A percentile compares a stretch with the other conserved stretches of the same genome.
These are phyloP conservation scores for Phania funesta DNA, from an alignment of 2,888 invertebrate genomes.

Conservation along the genomic window DNA sequence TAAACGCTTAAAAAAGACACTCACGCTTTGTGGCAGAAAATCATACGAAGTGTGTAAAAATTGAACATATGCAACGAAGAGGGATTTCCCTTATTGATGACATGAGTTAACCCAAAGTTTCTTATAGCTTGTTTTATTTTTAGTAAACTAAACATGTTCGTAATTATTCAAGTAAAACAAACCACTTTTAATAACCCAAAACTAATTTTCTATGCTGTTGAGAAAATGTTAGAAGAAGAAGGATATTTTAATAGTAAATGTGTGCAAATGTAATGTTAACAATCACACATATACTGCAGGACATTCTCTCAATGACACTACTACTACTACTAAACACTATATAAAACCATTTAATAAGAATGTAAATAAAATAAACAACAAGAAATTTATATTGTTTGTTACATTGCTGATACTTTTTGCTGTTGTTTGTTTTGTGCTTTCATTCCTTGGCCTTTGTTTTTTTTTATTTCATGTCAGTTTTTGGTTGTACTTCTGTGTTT, in stretches of 20 bases:
- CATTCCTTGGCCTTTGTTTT: not conserved
- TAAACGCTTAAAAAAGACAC: too few species aligned
- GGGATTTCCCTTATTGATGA: too few species aligned
- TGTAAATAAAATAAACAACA: constrained; percentile 49
- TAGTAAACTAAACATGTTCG: not conserved
- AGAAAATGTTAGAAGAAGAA: constrained; percentile 14
- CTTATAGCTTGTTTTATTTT: not conserved
- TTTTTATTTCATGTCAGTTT: not conserved
- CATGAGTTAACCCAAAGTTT: too few species aligned
- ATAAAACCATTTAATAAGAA: constrained; percentile 25
- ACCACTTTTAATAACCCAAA: constrained; percentile 37
- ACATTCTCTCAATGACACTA: not conserved
- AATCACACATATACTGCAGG: not conserved
- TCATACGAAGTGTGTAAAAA: too few species aligned
- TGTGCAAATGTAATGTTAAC: not conserved
- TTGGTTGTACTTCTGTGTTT: constrained; percentile 18
- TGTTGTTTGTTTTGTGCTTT: constrained; percentile 1
- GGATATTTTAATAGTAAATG: constrained; percentile 2
- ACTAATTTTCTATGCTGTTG: constrained; percentile 44
- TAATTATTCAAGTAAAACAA: constrained; percentile 7
- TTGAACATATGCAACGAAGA: too few species aligned
- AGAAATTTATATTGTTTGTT: constrained; percentile 36
- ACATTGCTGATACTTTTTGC: not conserved
- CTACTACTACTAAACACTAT: too few species aligned
- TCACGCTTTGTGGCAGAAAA: too few species aligned